Conservation (phyloP, 53 echinoderm and acorn worm species). For the Luidia sarsii region DNA sequence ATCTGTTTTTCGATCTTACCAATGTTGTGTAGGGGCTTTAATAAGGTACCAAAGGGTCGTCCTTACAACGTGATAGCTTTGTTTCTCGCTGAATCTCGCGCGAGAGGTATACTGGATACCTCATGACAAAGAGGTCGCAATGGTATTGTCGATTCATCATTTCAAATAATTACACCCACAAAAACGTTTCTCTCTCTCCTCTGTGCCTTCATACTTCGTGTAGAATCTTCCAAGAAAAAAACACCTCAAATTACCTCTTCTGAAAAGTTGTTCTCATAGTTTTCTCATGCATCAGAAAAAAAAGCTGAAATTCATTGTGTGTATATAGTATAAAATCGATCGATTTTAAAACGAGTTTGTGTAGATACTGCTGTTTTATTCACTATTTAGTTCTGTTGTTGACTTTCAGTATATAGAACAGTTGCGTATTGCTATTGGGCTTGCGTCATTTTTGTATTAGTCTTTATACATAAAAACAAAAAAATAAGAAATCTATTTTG, state of each 20-base stretch:
- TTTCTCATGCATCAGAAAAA: too few species aligned
- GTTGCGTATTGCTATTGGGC: constrained; percentile 9
- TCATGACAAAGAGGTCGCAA: background rate
- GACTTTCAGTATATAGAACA: constrained; percentile 11
- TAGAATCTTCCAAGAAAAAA: constrained; percentile 47
- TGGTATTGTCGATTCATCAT: background rate
- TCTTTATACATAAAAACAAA: too few species aligned
- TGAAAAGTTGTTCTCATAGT: too few species aligned
- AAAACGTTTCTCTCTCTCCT: too few species aligned
- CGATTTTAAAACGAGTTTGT: constrained; percentile 26
- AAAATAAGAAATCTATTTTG: background rate
- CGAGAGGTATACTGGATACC: too few species aligned
- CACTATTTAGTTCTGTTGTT: too few species aligned
- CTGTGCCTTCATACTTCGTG: constrained; percentile 18
- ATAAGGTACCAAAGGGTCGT: too few species aligned
- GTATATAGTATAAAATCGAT: constrained; percentile 32
- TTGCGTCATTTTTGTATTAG: background rate
- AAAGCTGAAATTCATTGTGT: constrained; percentile 25
- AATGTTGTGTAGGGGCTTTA: too few species aligned
- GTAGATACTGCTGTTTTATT: constrained; percentile 16
- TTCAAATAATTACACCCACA: too few species aligned
- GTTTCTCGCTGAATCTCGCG: too few species aligned
- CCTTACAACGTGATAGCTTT: too few species aligned
- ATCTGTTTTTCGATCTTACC: too few species aligned
- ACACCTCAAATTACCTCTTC: constrained; percentile 41